A percentile compares a stretch with the other conserved stretches of the same genome.
These are phyloP conservation scores for Acrocyrtus sp. DNA, from an alignment of 2,888 invertebrate genomes.

Conservation along the genomic window DNA sequence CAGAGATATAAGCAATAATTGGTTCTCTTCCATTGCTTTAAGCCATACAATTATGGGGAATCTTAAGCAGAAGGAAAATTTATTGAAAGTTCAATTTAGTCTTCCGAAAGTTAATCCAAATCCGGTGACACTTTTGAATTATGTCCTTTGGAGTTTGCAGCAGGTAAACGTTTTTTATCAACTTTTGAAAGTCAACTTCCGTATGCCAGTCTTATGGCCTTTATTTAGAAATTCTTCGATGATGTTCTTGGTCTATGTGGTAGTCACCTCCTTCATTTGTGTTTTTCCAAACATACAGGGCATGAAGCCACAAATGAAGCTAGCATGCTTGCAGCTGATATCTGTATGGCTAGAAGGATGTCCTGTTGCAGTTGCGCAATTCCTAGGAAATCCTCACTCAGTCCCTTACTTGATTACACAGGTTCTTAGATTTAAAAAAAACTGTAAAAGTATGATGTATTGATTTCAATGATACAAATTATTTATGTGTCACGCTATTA, in stretches of 20 bases:
- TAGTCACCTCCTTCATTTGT: no score
- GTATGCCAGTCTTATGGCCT: no score
- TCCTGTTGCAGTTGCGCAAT: slow-evolving; percentile 81
- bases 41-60: slow-evolving; percentile 91
- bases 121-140: slow-evolving; percentile 89
- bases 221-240: no score
- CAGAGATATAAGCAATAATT: slow-evolving; percentile 87
- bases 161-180: slow-evolving; percentile 68
- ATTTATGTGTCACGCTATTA: neutral
- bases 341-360: slow-evolving; percentile 90
- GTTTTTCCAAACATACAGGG: slow-evolving; percentile 67
- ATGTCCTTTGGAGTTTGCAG: slow-evolving; percentile 85
- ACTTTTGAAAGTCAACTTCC: no score
- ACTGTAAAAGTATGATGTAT: neutral
- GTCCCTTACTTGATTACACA: slow-evolving; percentile 84
- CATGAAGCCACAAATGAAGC: slow-evolving; percentile 81
- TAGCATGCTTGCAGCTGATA: slow-evolving; percentile 91
- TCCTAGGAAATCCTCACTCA: slow-evolving; percentile 82
- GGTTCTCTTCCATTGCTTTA: slow-evolving; percentile 94
- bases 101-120: slow-evolving; percentile 80
- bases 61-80: slow-evolving; percentile 85
- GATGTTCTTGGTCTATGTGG: no score
- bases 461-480: neutral
- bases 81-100: slow-evolving; percentile 90
- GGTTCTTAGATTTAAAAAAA: slow-evolving; percentile 60